A percentile compares a stretch with the other conserved stretches of the same genome.
These are phyloP conservation scores for Hippocampus comes DNA, from an alignment of 2,113 vertebrate genomes.

Conservation along the genomic window DNA sequence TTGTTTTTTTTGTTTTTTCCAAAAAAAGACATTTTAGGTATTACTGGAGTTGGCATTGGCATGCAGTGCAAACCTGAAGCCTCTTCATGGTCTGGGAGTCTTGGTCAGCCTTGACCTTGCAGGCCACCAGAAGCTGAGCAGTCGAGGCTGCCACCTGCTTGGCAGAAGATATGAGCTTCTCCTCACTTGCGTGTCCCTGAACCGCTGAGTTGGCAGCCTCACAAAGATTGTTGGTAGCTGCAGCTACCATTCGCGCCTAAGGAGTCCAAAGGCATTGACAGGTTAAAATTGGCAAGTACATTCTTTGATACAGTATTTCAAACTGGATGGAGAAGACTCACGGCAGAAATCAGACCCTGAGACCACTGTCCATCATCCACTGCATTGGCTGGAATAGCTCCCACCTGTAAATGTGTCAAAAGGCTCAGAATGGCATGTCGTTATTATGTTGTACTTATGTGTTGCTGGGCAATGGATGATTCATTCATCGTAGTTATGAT, in stretches of 20 bases:
- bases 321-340: slow-evolving; percentile 69
- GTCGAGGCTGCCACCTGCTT: slow-evolving; percentile 96
- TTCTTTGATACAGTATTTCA: neutral
- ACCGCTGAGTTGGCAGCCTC: slow-evolving; percentile 92
- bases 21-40: neutral
- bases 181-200: slow-evolving; percentile 92
- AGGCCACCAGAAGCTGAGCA: slow-evolving; percentile 93
- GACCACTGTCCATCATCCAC: slow-evolving; percentile 98
- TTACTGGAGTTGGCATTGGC: neutral
- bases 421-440: neutral
- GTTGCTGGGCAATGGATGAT: neutral
- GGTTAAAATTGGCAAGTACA: neutral
- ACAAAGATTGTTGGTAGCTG: slow-evolving; percentile 93
- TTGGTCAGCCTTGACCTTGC: slow-evolving; percentile 97
- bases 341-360: slow-evolving; percentile 96
- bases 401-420: slow-evolving; percentile 75
- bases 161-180: slow-evolving; percentile 94
- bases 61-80: slow-evolving; percentile 81
- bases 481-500: neutral
- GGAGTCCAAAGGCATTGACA: neutral
- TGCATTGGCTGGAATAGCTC: slow-evolving; percentile 87
- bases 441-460: neutral
- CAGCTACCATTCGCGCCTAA: slow-evolving; percentile 93
- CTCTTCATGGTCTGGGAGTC: slow-evolving; percentile 98
- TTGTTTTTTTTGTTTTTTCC: neutral